Percentiles rank a stretch among this genome's conserved stretches.
These are phyloP conservation scores for Clarias macrocephalus DNA, from an alignment of 2,113 vertebrate species.

Conservation along the genomic window DNA sequence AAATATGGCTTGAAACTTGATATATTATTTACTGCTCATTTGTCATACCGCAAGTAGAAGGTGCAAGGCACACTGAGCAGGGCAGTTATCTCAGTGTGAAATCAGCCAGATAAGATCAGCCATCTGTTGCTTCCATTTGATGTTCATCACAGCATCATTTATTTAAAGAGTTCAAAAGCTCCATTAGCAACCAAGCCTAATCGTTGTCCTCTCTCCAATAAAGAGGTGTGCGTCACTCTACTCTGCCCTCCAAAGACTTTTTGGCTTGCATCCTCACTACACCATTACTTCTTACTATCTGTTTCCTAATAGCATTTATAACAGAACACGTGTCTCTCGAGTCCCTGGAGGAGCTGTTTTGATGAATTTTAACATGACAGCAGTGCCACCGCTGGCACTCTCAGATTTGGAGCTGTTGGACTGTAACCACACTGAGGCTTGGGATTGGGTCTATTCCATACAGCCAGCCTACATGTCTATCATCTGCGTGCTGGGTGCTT, in stretches of 20 bases:
- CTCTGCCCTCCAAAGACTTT: not conserved
- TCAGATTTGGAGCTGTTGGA: conserved; percentile 22
- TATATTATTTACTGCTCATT: conserved; percentile 1
- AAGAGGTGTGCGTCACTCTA: conserved; percentile 1
- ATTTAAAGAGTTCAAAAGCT: conserved; percentile 35
- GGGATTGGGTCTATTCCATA: conserved; percentile 70
- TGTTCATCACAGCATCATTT: conserved; percentile 24
- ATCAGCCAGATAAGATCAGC: conserved; percentile 37
- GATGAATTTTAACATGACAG: conserved; percentile 43
- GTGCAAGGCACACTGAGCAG: not conserved
- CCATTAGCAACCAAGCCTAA: conserved; percentile 33
- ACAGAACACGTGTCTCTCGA: not conserved
- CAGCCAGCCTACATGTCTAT: conserved; percentile 82
- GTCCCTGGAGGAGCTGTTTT: conserved; percentile 8
- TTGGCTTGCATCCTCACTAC: not conserved
- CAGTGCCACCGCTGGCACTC: not conserved
- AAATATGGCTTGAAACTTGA: not conserved
- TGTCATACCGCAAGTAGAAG: not conserved
- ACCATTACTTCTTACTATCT: not conserved
- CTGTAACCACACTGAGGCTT: conserved; percentile 39
- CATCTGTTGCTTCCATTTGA: conserved; percentile 43
- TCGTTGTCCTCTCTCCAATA: conserved; percentile 24
- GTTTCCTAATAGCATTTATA: not conserved
- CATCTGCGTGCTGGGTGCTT: conserved; percentile 75
- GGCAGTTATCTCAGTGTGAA: conserved; percentile 26